Conservation (phyloP, 2,888 invertebrate species). For the Hypolimnas misippus region DNA sequence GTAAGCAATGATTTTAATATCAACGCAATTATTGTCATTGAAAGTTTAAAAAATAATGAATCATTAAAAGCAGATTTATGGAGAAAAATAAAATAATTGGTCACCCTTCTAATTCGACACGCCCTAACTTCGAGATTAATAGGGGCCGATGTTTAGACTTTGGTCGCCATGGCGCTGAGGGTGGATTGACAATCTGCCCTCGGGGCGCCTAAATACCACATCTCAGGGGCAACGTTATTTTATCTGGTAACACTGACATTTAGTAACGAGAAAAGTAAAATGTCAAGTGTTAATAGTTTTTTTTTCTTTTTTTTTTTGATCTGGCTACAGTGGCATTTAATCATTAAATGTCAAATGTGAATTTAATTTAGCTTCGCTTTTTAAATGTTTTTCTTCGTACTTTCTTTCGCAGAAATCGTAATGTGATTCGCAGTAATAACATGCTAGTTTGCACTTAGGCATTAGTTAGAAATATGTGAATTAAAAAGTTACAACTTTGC, state of each 20-base stretch:
- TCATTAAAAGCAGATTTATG: not conserved
- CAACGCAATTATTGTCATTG: too few species aligned
- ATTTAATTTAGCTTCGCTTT: not conserved
- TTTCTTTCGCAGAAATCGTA: constrained; percentile 17
- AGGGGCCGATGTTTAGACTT: constrained; percentile 74
- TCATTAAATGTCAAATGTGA: constrained; percentile 24
- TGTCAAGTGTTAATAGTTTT: constrained; percentile 56
- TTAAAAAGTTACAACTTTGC: not conserved
- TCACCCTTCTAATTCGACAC: constrained; percentile 65
- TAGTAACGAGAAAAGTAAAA: constrained; percentile 54
- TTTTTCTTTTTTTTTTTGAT: not conserved
- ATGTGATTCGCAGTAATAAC: constrained; percentile 21
- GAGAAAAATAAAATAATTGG: constrained; percentile 42
- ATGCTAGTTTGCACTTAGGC: constrained; percentile 11
- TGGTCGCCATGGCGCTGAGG: constrained; percentile 72
- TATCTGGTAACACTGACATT: constrained; percentile 67
- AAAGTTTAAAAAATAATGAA: too few species aligned
- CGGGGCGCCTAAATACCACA: constrained; percentile 72
- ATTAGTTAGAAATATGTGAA: not conserved
- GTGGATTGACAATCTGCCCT: constrained; percentile 67
- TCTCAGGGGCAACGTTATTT: constrained; percentile 72
- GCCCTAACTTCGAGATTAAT: constrained; percentile 79
- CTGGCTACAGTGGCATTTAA: constrained; percentile 25
- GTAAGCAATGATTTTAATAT: too few species aligned
- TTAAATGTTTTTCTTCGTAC: constrained; percentile 9